Conservation (phyloP, 2,888 invertebrate species). For the Calameuta filiformis region DNA sequence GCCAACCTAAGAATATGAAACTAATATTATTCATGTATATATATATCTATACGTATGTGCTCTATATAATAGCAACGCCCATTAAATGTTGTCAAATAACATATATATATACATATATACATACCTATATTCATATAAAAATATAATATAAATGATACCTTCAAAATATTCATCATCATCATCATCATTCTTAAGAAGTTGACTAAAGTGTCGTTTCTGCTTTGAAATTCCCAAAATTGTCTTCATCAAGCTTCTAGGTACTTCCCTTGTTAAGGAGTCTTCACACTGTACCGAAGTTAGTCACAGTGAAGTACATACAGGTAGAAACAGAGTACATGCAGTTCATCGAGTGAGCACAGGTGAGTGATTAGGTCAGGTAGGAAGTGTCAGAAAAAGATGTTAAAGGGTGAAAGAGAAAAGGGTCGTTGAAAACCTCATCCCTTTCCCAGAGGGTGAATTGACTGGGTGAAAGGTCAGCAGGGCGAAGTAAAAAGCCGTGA, state of each 20-base stretch:
- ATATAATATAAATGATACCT: background rate
- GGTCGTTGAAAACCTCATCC: background rate
- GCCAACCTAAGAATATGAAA: background rate
- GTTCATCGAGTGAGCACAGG: background rate
- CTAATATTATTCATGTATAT: background rate
- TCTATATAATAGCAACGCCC: background rate
- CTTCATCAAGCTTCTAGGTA: background rate
- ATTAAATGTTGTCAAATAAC: background rate
- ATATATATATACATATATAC: background rate
- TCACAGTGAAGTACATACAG: background rate
- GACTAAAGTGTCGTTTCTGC: background rate
- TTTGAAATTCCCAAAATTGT: background rate
- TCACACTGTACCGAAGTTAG: background rate
- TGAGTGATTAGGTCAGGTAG: background rate
- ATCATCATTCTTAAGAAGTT: background rate
- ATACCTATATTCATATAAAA: background rate
- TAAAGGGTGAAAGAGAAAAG: slow-evolving; percentile 27
- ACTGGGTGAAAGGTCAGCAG: slow-evolving; percentile 4
- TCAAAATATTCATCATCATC: background rate
- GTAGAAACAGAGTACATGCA: background rate
- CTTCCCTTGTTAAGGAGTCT: background rate
- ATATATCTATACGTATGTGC: background rate
- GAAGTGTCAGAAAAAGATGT: slow-evolving; percentile 15
- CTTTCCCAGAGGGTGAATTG: background rate
- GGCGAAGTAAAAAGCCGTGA: slow-evolving; percentile 15